A percentile compares a stretch with the other conserved stretches of the same genome.
Evolutionary conservation across 2,888 invertebrate species (phyloP).

Genomic region (Bhutanitis thaidina): DNA sequence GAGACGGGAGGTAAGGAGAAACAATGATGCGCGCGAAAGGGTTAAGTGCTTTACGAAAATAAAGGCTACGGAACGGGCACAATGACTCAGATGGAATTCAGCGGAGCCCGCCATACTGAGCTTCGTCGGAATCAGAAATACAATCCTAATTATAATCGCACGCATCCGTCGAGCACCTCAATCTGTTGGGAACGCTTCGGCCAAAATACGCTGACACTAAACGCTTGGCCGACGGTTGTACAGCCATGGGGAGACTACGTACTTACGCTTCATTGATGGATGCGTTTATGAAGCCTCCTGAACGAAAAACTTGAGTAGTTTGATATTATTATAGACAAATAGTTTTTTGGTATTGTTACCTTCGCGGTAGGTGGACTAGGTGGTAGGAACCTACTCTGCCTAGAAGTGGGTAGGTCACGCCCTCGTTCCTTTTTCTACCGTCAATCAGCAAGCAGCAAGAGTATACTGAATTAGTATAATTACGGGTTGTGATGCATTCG

Average conservation of each 20-base stretch:
- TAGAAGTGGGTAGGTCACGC: no score
- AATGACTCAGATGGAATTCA: slow-evolving; percentile 79
- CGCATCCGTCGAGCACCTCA: slow-evolving; percentile 77
- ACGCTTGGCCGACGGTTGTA: slow-evolving; percentile 2
- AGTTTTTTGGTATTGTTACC: no score
- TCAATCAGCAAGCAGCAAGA: no score
- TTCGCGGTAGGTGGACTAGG: no score
- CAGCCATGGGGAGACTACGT: slow-evolving; percentile 3
- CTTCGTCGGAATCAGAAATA: slow-evolving; percentile 79
- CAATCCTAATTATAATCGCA: slow-evolving; percentile 80
- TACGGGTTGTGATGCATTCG: no score
- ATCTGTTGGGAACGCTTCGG: slow-evolving; percentile 63
- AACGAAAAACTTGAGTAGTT: not conserved
- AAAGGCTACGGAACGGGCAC: slow-evolving; percentile 77
- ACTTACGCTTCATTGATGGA: slow-evolving; percentile 3
- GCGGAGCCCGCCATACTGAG: slow-evolving; percentile 71
- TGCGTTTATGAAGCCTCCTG: slow-evolving; percentile 3
- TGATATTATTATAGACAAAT: no score
- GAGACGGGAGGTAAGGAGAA: slow-evolving; percentile 44
- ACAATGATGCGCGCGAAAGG: slow-evolving; percentile 69
- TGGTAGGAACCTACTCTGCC: no score
- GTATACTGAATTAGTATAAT: no score
- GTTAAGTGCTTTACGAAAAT: slow-evolving; percentile 76
- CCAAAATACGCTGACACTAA: slow-evolving; percentile 24
- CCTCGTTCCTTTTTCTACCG: no score